Percentiles rank a stretch among this genome's conserved stretches.
Evolutionary conservation across 2,888 invertebrate genomes (phyloP).

Genomic region (Nycteola revayana): DNA sequence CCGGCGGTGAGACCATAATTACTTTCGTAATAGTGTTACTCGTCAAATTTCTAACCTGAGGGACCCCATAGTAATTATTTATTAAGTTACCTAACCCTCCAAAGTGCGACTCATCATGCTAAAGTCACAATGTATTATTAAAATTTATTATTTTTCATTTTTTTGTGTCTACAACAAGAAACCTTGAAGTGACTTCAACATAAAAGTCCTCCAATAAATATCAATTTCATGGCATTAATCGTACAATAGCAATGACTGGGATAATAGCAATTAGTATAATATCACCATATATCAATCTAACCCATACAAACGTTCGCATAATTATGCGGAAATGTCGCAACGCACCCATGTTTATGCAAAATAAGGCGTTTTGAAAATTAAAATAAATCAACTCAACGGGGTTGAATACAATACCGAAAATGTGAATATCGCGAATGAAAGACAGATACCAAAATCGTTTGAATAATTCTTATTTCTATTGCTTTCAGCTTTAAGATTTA

Average conservation of each 20-base stretch:
- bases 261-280: conserved; percentile 69
- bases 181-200: conserved; percentile 5
- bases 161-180: not conserved
- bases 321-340: conserved; percentile 51
- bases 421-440: conserved; percentile 8
- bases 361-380: conserved; percentile 44
- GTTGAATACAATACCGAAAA: conserved; percentile 25
- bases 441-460: no score
- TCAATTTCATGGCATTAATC: conserved; percentile 50
- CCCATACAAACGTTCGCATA: conserved; percentile 47
- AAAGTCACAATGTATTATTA: no score
- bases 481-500: no score
- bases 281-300: conserved; percentile 59
- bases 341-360: conserved; percentile 77
- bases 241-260: conserved; percentile 45
- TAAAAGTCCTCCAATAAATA: conserved; percentile 35
- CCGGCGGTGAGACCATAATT: conserved; percentile 54
- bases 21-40: conserved; percentile 51
- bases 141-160: not conserved
- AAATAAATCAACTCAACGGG: conserved; percentile 49
- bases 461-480: no score
- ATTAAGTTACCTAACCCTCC: conserved; percentile 8
- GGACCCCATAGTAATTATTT: conserved; percentile 18
- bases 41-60: conserved; percentile 29
- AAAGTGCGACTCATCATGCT: not conserved